Percentiles rank a stretch among this genome's conserved stretches.
Conservation (phyloP, 2,888 invertebrate genomes). For the Dryobota labecula region DNA sequence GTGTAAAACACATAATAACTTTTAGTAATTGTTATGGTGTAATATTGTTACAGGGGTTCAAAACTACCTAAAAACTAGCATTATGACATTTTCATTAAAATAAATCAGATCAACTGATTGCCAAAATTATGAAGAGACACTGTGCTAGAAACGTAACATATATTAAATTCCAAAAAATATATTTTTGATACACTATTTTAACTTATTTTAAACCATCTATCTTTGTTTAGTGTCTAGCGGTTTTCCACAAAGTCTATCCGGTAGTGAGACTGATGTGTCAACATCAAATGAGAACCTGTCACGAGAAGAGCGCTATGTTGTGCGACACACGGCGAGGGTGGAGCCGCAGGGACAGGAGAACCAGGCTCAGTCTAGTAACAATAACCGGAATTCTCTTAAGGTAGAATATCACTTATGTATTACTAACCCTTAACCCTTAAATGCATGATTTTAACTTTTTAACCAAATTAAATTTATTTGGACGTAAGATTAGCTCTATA, state of each 20-base stretch:
- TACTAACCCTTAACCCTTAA: no score
- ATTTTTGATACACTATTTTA: neutral
- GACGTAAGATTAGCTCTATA: no score
- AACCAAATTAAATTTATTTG: no score
- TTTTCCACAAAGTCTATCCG: constrained; percentile 94
- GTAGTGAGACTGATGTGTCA: constrained; percentile 97
- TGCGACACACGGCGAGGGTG: constrained; percentile 95
- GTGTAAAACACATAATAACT: neutral
- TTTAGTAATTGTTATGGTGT: neutral
- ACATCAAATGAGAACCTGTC: constrained; percentile 97
- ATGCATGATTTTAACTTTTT: no score
- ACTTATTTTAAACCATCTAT: neutral
- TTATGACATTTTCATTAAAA: neutral
- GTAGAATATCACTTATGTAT: constrained; percentile 65
- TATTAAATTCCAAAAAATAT: neutral
- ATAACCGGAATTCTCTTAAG: constrained; percentile 91
- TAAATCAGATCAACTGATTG: neutral
- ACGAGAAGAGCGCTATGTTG: constrained; percentile 95
- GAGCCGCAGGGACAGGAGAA: constrained; percentile 98
- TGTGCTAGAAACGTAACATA: neutral
- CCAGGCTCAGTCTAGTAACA: constrained; percentile 84
- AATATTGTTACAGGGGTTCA: neutral
- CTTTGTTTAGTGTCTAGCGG: constrained; percentile 86
- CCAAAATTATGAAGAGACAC: no score
- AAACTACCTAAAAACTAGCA: neutral